These are phyloP conservation scores for Chiridota heheva DNA, from an alignment of 35 echinoderm and acorn worm species.

Conservation along the genomic window DNA sequence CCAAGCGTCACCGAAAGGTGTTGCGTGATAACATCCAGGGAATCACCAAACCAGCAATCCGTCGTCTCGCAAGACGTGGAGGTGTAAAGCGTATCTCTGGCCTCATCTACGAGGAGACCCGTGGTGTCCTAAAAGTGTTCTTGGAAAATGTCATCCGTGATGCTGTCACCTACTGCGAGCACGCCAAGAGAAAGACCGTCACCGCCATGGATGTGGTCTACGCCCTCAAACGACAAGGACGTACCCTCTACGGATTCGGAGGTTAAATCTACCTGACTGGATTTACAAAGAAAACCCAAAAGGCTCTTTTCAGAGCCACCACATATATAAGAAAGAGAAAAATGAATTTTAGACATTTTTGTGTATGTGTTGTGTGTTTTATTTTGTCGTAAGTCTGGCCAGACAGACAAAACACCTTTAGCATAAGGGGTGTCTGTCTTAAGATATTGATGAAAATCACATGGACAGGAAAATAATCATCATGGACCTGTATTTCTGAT, in stretches of 20 bases:
- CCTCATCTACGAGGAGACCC: slow-evolving; percentile 98
- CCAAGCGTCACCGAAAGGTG: slow-evolving; percentile 97
- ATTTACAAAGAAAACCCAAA: no score
- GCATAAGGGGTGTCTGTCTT: no score
- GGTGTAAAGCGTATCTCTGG: slow-evolving; percentile 99
- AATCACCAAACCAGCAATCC: slow-evolving; percentile 98
- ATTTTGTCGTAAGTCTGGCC: no score
- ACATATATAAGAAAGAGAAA: no score
- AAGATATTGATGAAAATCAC: no score
- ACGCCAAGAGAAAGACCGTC: slow-evolving; percentile 99
- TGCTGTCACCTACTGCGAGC: slow-evolving; percentile 99
- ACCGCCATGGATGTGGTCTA: slow-evolving; percentile 86
- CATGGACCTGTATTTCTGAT: no score
- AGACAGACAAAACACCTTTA: no score
- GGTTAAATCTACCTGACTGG: no score
- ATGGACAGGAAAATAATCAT: no score
- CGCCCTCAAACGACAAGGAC: slow-evolving; percentile 60
- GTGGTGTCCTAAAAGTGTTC: slow-evolving; percentile 96
- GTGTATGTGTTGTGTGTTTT: no score
- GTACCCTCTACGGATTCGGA: slow-evolving; percentile 65
- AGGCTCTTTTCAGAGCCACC: no score
- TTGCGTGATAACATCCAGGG: slow-evolving; percentile 99
- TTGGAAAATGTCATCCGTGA: slow-evolving; percentile 99
- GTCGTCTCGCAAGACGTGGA: slow-evolving; percentile 95
- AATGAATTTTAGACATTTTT: no score